Base-by-base conservation (phyloP, 2,113 vertebrate species). In the Pardalotus punctatus region DNA sequence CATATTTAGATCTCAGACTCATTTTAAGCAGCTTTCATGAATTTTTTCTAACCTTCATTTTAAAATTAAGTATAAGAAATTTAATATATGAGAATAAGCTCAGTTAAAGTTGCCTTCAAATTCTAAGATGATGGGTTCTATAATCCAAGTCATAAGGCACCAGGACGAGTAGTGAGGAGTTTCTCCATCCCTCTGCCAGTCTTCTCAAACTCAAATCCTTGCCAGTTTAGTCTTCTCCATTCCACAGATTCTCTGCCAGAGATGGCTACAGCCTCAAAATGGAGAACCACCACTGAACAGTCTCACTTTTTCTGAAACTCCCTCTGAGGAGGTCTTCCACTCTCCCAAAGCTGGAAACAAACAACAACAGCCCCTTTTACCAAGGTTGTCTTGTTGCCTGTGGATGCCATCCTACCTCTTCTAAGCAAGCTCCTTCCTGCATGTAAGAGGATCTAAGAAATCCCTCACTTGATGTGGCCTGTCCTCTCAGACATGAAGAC, bases 371-470 rank as follows among this genome's bases (percentile, higher is more conserved):
- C 11, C n/a, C 14, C 25, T 74, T 74, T 35, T 33, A 73, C 22
- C 47, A 61, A 1, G 12, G 14, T 0, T 74, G 21, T 51, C 48
- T 23, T 45, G 27, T 2, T 64, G 48, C 33, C 16, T 28, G 40
- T 57, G n/a, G 25, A 31, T 72, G n/a, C 45, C 38, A 84, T 60
- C n/a, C 53, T 7, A 47, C 29, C 60, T 67, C 60, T 74, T 64
- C 76, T 47, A 86, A 67, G 48, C 77, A 93, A 91, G 89, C 77
- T 90, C 40, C 69, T 61, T 86, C 53, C 69, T 67, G 40, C 51
- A 51, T 24, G 60, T 96, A 97, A 95, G 88, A 97, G 90, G 95
- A 97, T 95, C 86, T 95, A 89, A 84, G 73, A 96, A 96, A 96
- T 96, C 93, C 90, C 82, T 81, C 67, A 92, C 70, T 72, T 78